Conservation (phyloP, 2,113 vertebrate genomes). For the Epinephelus cyanopodus region DNA sequence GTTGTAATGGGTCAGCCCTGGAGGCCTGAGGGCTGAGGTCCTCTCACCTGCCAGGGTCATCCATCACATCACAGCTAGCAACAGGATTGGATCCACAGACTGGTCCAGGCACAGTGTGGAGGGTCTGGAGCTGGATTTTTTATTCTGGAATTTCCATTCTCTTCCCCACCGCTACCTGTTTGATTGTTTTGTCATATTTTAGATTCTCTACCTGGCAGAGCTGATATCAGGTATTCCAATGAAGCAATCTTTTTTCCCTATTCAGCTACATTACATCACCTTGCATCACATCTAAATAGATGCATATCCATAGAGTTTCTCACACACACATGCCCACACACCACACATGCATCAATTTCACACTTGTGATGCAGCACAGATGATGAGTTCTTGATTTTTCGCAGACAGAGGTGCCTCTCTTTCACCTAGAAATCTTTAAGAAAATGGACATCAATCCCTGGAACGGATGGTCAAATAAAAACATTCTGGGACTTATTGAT, state of each 20-base stretch:
- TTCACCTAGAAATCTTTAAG: constrained; percentile 62
- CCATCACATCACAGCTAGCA: constrained; percentile 71
- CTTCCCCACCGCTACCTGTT: constrained; percentile 7
- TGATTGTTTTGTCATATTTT: constrained; percentile 32
- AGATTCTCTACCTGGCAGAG: constrained; percentile 13
- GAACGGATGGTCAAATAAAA: constrained; percentile 77
- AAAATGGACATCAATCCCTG: constrained; percentile 64
- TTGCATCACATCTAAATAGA: constrained; percentile 52
- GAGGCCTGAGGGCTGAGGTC: constrained; percentile 73
- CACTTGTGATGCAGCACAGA: constrained; percentile 42
- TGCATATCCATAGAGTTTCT: constrained; percentile 12
- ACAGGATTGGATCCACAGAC: constrained; percentile 50
- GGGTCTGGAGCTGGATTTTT: constrained; percentile 19
- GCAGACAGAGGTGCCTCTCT: constrained; percentile 41
- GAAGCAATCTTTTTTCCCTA: constrained; percentile 27
- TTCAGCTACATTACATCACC: constrained; percentile 37
- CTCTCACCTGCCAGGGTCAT: constrained; percentile 75
- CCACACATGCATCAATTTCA: constrained; percentile 30
- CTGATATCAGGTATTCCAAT: constrained; percentile 36
- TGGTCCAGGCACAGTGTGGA: neutral
- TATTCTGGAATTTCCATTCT: constrained; percentile 21
- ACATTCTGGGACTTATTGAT: constrained; percentile 80
- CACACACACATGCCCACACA: constrained; percentile 32
- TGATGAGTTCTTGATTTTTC: constrained; percentile 39
- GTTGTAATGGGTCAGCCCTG: constrained; percentile 88